Conservation (phyloP, 2,888 invertebrate genomes). For the Crioceris asparagi region DNA sequence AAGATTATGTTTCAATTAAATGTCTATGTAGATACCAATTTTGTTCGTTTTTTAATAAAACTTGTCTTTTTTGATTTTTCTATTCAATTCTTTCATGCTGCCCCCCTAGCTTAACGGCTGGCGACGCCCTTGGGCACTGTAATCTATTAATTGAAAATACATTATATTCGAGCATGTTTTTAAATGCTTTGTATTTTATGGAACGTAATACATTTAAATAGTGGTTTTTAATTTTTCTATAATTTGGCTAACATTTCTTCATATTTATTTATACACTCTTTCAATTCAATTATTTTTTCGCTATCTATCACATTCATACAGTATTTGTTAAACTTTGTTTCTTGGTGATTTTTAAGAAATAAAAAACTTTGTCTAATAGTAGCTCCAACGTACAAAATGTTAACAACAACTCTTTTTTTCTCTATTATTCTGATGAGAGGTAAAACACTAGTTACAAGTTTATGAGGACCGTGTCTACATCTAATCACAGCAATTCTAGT, state of each 20-base stretch:
- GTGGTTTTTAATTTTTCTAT: too few relatives aligned
- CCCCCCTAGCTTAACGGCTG: too few relatives aligned
- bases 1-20: too few relatives aligned
- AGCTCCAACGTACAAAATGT: conserved; percentile 64
- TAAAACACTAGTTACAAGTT: conserved; percentile 54
- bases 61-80: too few relatives aligned
- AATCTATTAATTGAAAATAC: too few relatives aligned
- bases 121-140: too few relatives aligned
- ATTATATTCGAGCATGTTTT: too few relatives aligned
- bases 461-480: conserved; percentile 64
- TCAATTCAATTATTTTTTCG: conserved; percentile 48
- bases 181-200: too few relatives aligned
- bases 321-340: conserved; percentile 50
- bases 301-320: conserved; percentile 52
- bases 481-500: conserved; percentile 66
- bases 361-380: conserved; percentile 70
- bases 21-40: too few relatives aligned
- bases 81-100: too few relatives aligned
- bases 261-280: conserved; percentile 34
- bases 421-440: conserved; percentile 60
- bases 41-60: too few relatives aligned
- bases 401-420: conserved; percentile 48
- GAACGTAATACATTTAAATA: too few relatives aligned
- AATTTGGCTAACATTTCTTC: conserved; percentile 14
- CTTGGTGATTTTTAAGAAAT: conserved; percentile 59